Evolutionary conservation across 2,888 invertebrate genomes (phyloP).

Genomic region (Drosophila setosimentum): DNA sequence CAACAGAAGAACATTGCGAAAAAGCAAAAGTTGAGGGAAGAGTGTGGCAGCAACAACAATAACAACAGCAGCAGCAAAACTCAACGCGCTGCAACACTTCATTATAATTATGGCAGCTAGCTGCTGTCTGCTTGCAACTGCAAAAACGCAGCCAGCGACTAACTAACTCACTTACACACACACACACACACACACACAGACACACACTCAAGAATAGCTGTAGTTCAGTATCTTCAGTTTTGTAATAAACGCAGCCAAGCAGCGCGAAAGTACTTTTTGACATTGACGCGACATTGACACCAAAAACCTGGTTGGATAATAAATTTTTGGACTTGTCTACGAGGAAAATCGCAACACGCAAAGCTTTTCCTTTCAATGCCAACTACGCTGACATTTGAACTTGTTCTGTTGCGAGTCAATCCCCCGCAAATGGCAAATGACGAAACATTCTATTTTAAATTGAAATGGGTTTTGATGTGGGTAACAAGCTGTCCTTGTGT

Average conservation of each 20-base stretch:
- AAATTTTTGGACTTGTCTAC: constrained; percentile 43
- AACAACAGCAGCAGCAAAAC: constrained; percentile 37
- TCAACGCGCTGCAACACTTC: constrained; percentile 70
- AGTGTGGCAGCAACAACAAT: constrained; percentile 37
- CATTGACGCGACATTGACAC: constrained; percentile 78
- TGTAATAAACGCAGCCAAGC: constrained; percentile 19
- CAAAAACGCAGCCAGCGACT: constrained; percentile 29
- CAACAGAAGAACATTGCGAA: constrained; percentile 44
- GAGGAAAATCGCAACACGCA: constrained; percentile 37
- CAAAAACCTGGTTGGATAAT: constrained; percentile 69
- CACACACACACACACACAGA: neutral
- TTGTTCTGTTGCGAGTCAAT: constrained; percentile 24
- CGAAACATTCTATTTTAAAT: constrained; percentile 10
- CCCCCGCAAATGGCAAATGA: constrained; percentile 12
- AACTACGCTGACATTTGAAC: constrained; percentile 55
- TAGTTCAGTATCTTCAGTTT: neutral
- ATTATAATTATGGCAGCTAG: constrained; percentile 77
- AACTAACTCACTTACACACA: neutral
- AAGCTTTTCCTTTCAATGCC: constrained; percentile 56
- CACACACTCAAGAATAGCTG: constrained; percentile 3
- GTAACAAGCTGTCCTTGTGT: neutral
- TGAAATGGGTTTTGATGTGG: neutral
- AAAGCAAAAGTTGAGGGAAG: constrained; percentile 10
- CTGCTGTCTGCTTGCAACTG: constrained; percentile 32
- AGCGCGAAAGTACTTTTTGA: constrained; percentile 55